Evolutionary conservation across 2,888 invertebrate genomes (phyloP), one percentile per base, ranked within the genome.

Genomic region (Branchipolynoe longqiensis): DNA sequence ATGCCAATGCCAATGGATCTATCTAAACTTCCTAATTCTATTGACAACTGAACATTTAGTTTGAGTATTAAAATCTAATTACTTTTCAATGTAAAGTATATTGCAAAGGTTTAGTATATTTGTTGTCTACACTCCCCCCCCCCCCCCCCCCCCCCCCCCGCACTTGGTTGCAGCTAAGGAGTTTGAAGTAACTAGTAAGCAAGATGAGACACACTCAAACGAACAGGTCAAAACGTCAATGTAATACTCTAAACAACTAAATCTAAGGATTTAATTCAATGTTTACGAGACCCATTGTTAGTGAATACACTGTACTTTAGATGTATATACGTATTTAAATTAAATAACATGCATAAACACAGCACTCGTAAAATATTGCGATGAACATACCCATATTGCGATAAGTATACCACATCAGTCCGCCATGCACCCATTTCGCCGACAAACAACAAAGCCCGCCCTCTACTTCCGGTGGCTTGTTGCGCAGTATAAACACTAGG

Each of bases 371-470:
- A 48, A 31, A 78, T 25, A 54, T 25, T 78, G n/a, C 48, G 54
- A 28, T 41, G 48, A 48, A 25, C 78, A 18, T 48, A 78, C 41
- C 48, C 33, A 0, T 25, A 54, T 25, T 78, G n/a, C 48, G 54
- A 28, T 41, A 78, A 48, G n/a, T 48, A 18, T 48, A 78, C 41
- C 48, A 22, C 1, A 40, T 31, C 54, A 31, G 78, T 78, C 78
- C 78, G 41, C 78, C 78, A 78, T 78, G 78, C 78, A n/a, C n/a
- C n/a, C n/a, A n/a, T n/a, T n/a, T n/a, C 78, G 78, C 41, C 31
- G 8, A 78, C 78, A 31, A 31, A 78, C 78, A 48, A 48, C 54
- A 14, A 78, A 25, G 6, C 22, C n/a, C 48, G 78, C 41, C 78
- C 41, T 78, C 78, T 78, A 78, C 48, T 25, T 78, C 78, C 78